Conservation (phyloP, 2,113 vertebrate species). For the Rutilus rutilus region DNA sequence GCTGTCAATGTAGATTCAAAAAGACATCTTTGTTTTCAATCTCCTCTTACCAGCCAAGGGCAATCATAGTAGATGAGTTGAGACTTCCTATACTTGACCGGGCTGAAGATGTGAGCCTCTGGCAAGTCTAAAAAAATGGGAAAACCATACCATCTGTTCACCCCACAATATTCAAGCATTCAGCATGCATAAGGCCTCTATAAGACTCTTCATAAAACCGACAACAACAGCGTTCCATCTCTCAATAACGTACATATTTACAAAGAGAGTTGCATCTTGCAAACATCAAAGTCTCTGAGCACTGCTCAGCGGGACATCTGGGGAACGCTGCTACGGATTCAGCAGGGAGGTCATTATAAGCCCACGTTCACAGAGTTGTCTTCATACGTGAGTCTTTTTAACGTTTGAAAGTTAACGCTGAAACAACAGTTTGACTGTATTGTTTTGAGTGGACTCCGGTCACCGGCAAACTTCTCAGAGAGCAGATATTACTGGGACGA, state of each 20-base stretch:
- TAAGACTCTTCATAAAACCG: conserved; percentile 64
- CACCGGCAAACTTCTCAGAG: neutral
- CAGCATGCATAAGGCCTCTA: conserved; percentile 67
- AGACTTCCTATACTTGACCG: conserved; percentile 62
- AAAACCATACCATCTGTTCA: conserved; percentile 64
- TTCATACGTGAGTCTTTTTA: conserved; percentile 63
- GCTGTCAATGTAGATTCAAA: neutral
- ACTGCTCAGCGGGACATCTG: conserved; percentile 49
- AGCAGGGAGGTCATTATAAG: conserved; percentile 78
- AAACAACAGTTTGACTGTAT: conserved; percentile 64
- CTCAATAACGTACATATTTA: conserved; percentile 71
- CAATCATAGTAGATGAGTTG: conserved; percentile 58
- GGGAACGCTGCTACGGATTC: conserved; percentile 64
- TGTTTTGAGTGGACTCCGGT: conserved; percentile 43
- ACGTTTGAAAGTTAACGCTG: conserved; percentile 62
- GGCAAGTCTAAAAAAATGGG: conserved; percentile 71
- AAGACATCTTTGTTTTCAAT: conserved; percentile 26
- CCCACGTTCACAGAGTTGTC: conserved; percentile 65
- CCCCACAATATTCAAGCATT: conserved; percentile 71
- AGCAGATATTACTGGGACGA: neutral
- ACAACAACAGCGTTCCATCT: conserved; percentile 63
- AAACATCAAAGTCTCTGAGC: conserved; percentile 70
- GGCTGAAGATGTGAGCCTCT: conserved; percentile 68
- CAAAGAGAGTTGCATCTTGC: conserved; percentile 66
- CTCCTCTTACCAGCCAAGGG: conserved; percentile 61